Evolutionary conservation across 2,113 vertebrate genomes (phyloP), one percentile per base, ranked within the genome.

Genomic region (Hemichromis elongatus): DNA sequence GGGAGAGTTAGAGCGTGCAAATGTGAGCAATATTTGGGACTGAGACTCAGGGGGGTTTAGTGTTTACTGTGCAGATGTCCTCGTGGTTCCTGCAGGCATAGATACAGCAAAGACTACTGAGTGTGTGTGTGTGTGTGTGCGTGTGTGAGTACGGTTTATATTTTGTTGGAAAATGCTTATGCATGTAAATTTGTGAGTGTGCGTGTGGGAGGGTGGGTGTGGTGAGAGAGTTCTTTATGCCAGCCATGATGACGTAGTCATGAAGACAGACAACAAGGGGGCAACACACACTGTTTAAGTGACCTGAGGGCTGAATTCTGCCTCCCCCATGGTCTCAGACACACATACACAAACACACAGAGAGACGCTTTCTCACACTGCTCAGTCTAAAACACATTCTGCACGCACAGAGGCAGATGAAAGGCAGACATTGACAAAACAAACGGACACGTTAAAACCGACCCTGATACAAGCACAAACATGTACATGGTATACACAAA

Each of bases 31-130:
- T 90, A 89, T 93, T 88, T 92, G 87, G 79, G 77, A 86, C 59
- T 19, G 84, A n/a, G 57, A 55, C 89, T 83, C 84, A 52, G 59
- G 86, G 89, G 89, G 59, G 66, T 92, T 93, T 82, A 52, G 73
- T 94, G 79, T 93, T 93, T 90, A 92, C 79, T 84, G 90, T 92
- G 88, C 90, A 93, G 88, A 91, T 92, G 91, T 93, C 86, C 77
- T 89, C 66, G 14, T 87, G 61, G 68, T 85, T 94, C 88, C 90
- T 90, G 75, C 70, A 90, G 88, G 86, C 88, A 90, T 14, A 87
- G 47, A 90, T 81, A 80, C 77, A 89, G 61, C 63, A 84, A 88
- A 79, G 85, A 53, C 11, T 56, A 83, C 35, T 61, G 12, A 47
- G 59, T 77, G 77, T 87, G 78, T 81, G 42, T 63, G 61, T 42